A percentile compares a stretch with the other conserved stretches of the same genome.
Evolutionary conservation across 2,888 invertebrate species (phyloP).

Genomic region (Euspilapteryx auroguttella): DNA sequence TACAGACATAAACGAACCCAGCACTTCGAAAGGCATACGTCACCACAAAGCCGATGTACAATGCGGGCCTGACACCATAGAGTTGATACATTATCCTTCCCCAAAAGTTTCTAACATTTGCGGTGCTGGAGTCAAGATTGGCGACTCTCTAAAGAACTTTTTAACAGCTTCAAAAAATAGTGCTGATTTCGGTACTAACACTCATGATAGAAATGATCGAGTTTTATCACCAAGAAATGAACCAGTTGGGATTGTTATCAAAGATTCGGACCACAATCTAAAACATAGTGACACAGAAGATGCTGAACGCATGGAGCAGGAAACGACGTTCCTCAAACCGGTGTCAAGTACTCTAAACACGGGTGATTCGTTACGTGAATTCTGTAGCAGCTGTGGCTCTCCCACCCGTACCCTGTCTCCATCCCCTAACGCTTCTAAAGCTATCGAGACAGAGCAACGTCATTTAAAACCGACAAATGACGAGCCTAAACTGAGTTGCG

Average conservation of each 20-base stretch:
- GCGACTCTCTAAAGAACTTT: no score
- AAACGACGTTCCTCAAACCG: constrained; percentile 15
- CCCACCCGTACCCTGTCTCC: constrained; percentile 7
- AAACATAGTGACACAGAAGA: no score
- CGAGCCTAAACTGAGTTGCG: constrained; percentile 22
- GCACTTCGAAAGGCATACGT: constrained; percentile 47
- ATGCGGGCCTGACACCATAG: constrained; percentile 32
- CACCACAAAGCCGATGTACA: constrained; percentile 37
- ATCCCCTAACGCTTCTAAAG: not conserved
- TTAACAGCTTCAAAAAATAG: constrained; percentile 11
- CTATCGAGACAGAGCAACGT: constrained; percentile 4
- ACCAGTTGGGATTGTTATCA: not conserved
- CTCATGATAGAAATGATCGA: constrained; percentile 6
- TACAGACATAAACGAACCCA: constrained; percentile 44
- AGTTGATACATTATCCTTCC: no score
- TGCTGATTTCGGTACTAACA: constrained; percentile 18
- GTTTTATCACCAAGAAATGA: not conserved
- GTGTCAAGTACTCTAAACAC: constrained; percentile 14
- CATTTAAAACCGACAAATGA: constrained; percentile 11
- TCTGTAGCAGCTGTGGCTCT: constrained; percentile 11
- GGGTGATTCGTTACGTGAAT: constrained; percentile 17
- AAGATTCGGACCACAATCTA: not conserved
- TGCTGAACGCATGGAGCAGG: constrained; percentile 2
- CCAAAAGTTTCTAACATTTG: constrained; percentile 17
- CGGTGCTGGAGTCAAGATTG: constrained; percentile 21